A percentile compares a stretch with the other conserved stretches of the same genome.
Evolutionary conservation across 2,113 vertebrate species (phyloP).

Genomic region (Oryzias celebensis): DNA sequence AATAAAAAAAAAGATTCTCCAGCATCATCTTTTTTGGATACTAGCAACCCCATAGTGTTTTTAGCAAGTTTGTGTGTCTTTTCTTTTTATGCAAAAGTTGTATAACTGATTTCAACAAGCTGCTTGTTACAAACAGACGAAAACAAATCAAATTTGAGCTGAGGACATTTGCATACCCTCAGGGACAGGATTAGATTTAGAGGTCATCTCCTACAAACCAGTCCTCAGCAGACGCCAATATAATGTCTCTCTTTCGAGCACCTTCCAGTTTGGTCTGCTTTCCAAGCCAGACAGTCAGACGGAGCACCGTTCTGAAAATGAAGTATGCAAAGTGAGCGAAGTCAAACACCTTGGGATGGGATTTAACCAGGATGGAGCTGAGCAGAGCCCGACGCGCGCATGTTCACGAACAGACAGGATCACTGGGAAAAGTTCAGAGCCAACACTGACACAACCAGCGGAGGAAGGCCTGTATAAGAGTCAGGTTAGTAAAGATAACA

Average conservation of each 20-base stretch:
- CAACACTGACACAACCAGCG: constrained; percentile 70
- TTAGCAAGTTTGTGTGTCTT: constrained; percentile 2
- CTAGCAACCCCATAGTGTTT: constrained; percentile 19
- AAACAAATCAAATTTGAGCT: constrained; percentile 76
- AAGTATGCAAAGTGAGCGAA: constrained; percentile 49
- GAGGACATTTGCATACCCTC: constrained; percentile 75
- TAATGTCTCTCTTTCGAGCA: constrained; percentile 70
- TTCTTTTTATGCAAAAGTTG: constrained; percentile 23
- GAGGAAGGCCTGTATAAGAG: constrained; percentile 76
- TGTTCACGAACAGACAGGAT: constrained; percentile 63
- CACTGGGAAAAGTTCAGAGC: constrained; percentile 74
- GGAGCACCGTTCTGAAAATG: constrained; percentile 41
- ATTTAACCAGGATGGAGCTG: constrained; percentile 73
- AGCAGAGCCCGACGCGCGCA: constrained; percentile 57
- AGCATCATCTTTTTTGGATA: neutral
- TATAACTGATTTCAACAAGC: constrained; percentile 58
- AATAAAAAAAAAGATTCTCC: no score
- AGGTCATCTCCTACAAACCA: constrained; percentile 70
- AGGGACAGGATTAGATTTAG: constrained; percentile 79
- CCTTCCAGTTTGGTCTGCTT: constrained; percentile 56
- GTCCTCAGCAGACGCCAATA: constrained; percentile 61
- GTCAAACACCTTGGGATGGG: constrained; percentile 76
- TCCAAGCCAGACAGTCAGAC: constrained; percentile 50
- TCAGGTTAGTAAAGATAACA: constrained; percentile 82
- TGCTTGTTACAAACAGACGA: constrained; percentile 68